Conservation (phyloP, 2,888 invertebrate species). For the Plemyria rubiginata region DNA sequence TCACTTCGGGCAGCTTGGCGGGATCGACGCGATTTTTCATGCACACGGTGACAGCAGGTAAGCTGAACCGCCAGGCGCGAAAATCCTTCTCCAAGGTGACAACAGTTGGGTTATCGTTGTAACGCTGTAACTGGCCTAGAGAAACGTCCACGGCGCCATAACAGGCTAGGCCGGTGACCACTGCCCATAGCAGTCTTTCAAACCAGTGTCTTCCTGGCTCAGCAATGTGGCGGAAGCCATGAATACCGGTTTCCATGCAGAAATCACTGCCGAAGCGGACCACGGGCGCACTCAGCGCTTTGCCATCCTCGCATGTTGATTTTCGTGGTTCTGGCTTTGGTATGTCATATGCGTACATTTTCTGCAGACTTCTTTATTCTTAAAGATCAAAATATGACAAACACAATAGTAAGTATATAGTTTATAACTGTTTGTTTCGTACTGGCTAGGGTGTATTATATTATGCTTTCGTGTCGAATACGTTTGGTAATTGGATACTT, state of each 20-base stretch:
- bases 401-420: not conserved
- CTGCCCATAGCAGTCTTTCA: conserved; percentile 79
- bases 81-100: conserved; percentile 87
- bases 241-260: conserved; percentile 75
- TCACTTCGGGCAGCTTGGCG: conserved; percentile 53
- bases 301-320: not conserved
- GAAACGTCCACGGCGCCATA: conserved; percentile 76
- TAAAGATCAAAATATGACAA: not conserved
- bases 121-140: conserved; percentile 82
- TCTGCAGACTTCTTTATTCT: not conserved
- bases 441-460: not conserved
- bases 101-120: conserved; percentile 86
- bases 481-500: conserved; percentile 2
- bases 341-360: conserved; percentile 18
- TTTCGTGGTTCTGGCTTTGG: conserved; percentile 13
- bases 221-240: conserved; percentile 78
- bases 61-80: conserved; percentile 84
- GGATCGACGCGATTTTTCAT: conserved; percentile 67
- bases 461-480: not conserved
- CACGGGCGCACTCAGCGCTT: conserved; percentile 9
- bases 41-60: conserved; percentile 85
- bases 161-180: conserved; percentile 62
- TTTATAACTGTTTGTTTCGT: not conserved
- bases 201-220: conserved; percentile 68
- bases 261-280: conserved; percentile 58